Conservation (phyloP, 2,888 invertebrate genomes). For the Catocala sponsa region DNA sequence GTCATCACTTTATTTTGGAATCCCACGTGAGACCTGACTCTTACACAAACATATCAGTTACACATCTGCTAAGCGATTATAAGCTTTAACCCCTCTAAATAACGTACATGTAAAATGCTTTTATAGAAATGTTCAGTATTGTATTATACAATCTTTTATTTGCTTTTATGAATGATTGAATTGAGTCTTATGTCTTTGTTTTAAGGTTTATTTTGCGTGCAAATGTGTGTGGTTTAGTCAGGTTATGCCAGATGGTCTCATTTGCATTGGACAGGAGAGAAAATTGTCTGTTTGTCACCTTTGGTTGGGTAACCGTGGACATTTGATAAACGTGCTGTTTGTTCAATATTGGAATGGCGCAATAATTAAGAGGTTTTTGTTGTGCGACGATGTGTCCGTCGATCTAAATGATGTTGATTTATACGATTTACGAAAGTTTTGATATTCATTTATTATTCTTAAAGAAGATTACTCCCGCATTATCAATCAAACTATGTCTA, state of each 20-base stretch:
- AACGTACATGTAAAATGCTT: slow-evolving; percentile 26
- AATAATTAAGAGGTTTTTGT: slow-evolving; percentile 38
- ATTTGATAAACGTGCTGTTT: slow-evolving; percentile 40
- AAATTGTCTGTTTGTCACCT: slow-evolving; percentile 76
- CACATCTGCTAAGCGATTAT: neutral
- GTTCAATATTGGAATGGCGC: slow-evolving; percentile 24
- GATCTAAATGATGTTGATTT: neutral
- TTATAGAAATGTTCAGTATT: slow-evolving; percentile 22
- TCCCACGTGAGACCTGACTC: slow-evolving; percentile 68
- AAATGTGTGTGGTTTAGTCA: slow-evolving; percentile 35
- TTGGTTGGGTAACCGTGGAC: slow-evolving; percentile 57
- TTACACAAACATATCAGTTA: slow-evolving; percentile 26
- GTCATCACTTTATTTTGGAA: slow-evolving; percentile 72
- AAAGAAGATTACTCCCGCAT: too few relatives aligned
- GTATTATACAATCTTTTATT: slow-evolving; percentile 20
- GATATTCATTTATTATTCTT: neutral
- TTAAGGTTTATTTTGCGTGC: slow-evolving; percentile 30
- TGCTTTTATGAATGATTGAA: slow-evolving; percentile 17
- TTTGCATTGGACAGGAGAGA: slow-evolving; percentile 77
- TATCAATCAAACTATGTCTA: too few relatives aligned
- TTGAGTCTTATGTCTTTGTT: slow-evolving; percentile 20
- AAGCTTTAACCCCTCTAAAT: slow-evolving; percentile 18
- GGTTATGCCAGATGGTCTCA: slow-evolving; percentile 68
- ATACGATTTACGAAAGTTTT: slow-evolving; percentile 2
- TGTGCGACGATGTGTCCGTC: slow-evolving; percentile 6